Evolutionary conservation across 2,888 invertebrate species (phyloP).

Genomic region (Herminia tarsipennalis): DNA sequence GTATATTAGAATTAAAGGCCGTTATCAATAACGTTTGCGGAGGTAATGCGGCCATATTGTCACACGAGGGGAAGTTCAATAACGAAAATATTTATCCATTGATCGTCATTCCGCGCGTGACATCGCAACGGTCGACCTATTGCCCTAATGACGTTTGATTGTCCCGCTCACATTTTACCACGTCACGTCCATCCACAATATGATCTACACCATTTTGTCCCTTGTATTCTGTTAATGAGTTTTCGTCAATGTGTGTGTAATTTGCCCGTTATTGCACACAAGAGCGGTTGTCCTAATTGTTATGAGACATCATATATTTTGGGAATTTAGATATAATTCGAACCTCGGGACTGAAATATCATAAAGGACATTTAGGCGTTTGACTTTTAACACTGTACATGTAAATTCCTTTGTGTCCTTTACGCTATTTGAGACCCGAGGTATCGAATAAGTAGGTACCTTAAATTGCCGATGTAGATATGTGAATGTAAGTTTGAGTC

Average conservation of each 20-base stretch:
- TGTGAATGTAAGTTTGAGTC: too few relatives aligned
- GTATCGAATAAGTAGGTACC: too few relatives aligned
- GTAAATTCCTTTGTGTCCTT: too few relatives aligned
- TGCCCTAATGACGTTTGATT: conserved; percentile 55
- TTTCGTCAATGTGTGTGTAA: conserved; percentile 22
- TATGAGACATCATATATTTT: too few relatives aligned
- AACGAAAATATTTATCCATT: conserved; percentile 58
- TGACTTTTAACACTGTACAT: too few relatives aligned
- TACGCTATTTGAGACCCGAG: too few relatives aligned
- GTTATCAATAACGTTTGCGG: conserved; percentile 25
- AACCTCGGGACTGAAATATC: too few relatives aligned
- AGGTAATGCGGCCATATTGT: conserved; percentile 35
- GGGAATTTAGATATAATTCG: too few relatives aligned
- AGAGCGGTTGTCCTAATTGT: background rate
- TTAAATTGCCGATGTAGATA: too few relatives aligned
- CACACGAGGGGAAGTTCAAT: conserved; percentile 44
- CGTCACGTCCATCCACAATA: conserved; percentile 39
- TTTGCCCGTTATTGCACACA: background rate
- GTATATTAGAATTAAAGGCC: conserved; percentile 21
- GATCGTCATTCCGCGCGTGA: conserved; percentile 54
- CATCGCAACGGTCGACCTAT: conserved; percentile 47
- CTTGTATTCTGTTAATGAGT: conserved; percentile 36
- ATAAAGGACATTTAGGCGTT: too few relatives aligned
- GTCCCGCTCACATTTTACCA: conserved; percentile 43
- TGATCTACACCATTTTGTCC: conserved; percentile 30